Base-by-base conservation (phyloP, 2,797 vertebrate species). In the Anas georgica region DNA sequence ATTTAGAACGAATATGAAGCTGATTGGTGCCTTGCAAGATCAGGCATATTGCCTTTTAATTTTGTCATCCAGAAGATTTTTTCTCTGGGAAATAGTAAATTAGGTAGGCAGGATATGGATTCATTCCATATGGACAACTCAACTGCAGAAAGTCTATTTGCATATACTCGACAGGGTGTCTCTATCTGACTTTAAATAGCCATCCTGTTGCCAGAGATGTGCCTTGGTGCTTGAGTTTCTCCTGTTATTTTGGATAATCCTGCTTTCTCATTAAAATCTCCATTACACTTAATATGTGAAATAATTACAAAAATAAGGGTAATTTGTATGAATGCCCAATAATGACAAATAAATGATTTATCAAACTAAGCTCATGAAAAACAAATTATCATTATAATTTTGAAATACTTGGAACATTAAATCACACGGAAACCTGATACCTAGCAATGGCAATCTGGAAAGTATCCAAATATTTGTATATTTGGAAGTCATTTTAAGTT, bases 1-100 rank as follows among this genome's bases (percentile, higher is more conserved):
- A 91, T 91, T 88, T 74, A 64, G 79, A 92, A 88, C 35, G 67
- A 50, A 43, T 58, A 41, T 0, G 0, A 84, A 92, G 64, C 52
- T 90, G 92, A 91, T 97, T 90, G 94, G 68, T 80, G 80, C 54
- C 70, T 88, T 90, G 82, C 58, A 91, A 94, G 73, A 94, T 95
- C 73, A 83, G 79, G 45, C 73, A 66, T 37, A 54, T 60, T 93
- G 85, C n/a, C 69, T 92, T 91, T 95, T 85, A 92, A 75, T 93
- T 93, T 90, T 94, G 18, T 83, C 68, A 67, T 84, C 64, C 72
- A 46, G 74, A n/a, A 90, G 70, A 68, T 31, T 78, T 67, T 76
- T 92, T 58, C 56, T 77, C 68, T 45, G 48, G 18, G 64, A 96
- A 94, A 46, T 41, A 52, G 56, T 84, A 68, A 93, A 80, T 95